Base-by-base conservation (phyloP, 2,797 vertebrate genomes). In the Eleutherodactylus coqui region DNA sequence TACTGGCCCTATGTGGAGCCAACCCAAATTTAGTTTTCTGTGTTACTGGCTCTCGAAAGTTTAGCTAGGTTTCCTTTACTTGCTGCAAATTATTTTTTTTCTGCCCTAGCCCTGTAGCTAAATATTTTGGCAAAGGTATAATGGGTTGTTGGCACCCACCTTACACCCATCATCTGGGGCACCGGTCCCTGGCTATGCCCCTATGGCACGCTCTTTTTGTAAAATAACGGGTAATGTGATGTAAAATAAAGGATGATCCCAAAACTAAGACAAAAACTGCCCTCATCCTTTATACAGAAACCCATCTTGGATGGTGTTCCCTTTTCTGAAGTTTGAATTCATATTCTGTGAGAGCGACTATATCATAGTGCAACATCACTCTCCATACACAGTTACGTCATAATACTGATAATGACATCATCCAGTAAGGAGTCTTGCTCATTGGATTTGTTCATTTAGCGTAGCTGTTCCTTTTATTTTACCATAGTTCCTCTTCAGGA, bases 381-480 rank as follows among this genome's bases (percentile, higher is more conserved):
- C 43, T n/a, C 43, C 24, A 64, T 69, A 16, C 27, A 49, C 47
- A 72, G 34, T 19, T 79, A 45, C 58, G 45, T 10, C 4, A 58
- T 79, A 72, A 82, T 67, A 72, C 45, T 82, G 79, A 82, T 53
- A 36, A 45, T 27, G 3, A 53, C 10, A 13, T 8, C 27, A n/a
- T 32, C 14, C 5, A 19, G 45, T 29, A 51, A 8, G 5, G 29
- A 77, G 8, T 34, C 32, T 55, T 17, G 9, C 6, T 34, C 11
- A 51, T 55, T 76, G 19, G 16, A 53, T 53, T 51, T 32, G 29
- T 19, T 51, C 32, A 32, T 17, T 19, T 76, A 32, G 47, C 47
- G 0, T 34, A 32, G 36, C 34, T 76, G 73, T 75, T 21, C 14
- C 5, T 34, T 13, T 21, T 29, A 32, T 11, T 21, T 34, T 21